Conservation (phyloP, 1,140 invertebrate species). For the Radopholus similis region DNA sequence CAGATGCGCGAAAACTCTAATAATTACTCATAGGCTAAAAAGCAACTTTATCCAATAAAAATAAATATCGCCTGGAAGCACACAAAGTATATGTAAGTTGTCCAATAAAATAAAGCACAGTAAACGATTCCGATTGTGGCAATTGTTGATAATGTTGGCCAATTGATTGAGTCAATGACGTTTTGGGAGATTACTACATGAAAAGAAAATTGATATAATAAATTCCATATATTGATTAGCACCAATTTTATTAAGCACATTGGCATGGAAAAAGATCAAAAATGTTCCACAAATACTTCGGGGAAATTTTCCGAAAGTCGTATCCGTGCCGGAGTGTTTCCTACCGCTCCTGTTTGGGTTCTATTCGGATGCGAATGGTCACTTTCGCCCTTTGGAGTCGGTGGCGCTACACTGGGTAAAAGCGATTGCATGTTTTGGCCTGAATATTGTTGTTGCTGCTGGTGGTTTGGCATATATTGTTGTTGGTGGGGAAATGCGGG, state of each 20-base stretch:
- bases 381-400: no score
- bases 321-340: not conserved
- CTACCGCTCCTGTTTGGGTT: not conserved
- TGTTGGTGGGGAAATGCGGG: not conserved
- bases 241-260: not conserved
- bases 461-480: no score
- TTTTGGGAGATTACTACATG: not conserved
- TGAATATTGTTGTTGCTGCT: no score
- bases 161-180: not conserved
- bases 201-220: not conserved
- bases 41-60: not conserved
- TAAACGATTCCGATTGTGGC: not conserved
- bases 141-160: not conserved
- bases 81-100: not conserved
- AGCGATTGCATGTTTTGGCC: no score
- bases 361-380: no score
- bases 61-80: no score
- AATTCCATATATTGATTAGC: not conserved
- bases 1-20: no score
- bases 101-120: not conserved
- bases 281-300: conserved; percentile 15
- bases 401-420: not conserved
- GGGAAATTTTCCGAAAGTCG: conserved; percentile 13
- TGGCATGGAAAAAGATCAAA: not conserved
- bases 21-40: no score